Conservation (phyloP, 2,113 vertebrate species). For the Spea multiplicata region DNA sequence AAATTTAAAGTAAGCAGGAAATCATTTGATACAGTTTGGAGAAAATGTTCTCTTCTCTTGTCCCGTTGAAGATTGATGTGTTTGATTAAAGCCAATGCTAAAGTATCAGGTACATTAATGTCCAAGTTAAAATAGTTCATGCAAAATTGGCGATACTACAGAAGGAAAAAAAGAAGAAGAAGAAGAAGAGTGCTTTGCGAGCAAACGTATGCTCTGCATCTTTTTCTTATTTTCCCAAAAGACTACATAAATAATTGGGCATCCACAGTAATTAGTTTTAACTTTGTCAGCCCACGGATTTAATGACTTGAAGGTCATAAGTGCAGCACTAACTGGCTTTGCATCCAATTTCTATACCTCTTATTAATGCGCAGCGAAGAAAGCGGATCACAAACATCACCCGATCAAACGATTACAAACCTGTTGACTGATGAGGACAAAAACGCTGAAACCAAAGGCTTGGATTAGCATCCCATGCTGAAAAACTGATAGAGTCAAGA, state of each 20-base stretch:
- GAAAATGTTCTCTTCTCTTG: background rate
- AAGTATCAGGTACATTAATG: conserved; percentile 9
- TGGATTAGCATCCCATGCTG: conserved; percentile 35
- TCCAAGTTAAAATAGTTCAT: conserved; percentile 28
- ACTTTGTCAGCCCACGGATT: conserved; percentile 45
- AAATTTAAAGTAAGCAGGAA: background rate
- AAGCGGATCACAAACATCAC: conserved; percentile 35
- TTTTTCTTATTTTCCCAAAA: conserved; percentile 26
- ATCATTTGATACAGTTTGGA: background rate
- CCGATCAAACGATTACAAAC: conserved; percentile 44
- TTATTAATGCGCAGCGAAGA: conserved; percentile 33
- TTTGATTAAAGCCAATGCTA: conserved; percentile 23
- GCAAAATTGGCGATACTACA: conserved; percentile 35
- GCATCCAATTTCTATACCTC: conserved; percentile 41
- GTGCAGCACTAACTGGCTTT: conserved; percentile 30
- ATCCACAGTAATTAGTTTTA: conserved; percentile 45
- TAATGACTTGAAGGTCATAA: conserved; percentile 36
- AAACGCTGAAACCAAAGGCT: conserved; percentile 37
- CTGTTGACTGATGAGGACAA: conserved; percentile 44
- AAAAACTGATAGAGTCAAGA: conserved; percentile 27
- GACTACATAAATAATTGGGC: conserved; percentile 45
- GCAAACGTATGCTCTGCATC: conserved; percentile 16
- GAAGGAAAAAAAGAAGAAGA: conserved; percentile 2
- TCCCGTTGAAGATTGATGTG: conserved; percentile 12
- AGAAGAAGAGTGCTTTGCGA: conserved; percentile 25